These are phyloP conservation scores for Teleogryllus occipitalis DNA, from an alignment of 1,140 invertebrate species.

Conservation along the genomic window DNA sequence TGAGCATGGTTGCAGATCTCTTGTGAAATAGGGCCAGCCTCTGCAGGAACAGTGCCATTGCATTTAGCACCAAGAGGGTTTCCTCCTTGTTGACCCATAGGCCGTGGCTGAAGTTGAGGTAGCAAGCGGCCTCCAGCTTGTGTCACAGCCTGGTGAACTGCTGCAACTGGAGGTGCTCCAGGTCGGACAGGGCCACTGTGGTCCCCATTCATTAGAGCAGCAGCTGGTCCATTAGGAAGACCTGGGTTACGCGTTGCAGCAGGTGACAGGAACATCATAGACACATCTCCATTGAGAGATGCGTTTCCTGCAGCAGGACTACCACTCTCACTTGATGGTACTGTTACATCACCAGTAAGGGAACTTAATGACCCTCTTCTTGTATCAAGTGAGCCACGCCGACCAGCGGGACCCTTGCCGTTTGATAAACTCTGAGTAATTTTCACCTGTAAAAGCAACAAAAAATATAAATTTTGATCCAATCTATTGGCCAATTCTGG, in stretches of 20 bases:
- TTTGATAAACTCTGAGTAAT: not conserved
- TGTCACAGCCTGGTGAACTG: not conserved
- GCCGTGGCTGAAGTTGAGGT: conserved; percentile 24
- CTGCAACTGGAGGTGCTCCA: not conserved
- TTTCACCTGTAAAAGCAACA: not conserved
- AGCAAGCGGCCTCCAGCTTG: conserved; percentile 17
- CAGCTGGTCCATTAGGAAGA: not conserved
- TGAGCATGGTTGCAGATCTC: conserved; percentile 40
- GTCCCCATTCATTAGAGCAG: not conserved
- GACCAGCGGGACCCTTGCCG: not conserved
- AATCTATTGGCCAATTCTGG: too few relatives aligned
- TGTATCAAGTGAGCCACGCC: not conserved
- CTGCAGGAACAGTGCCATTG: conserved; percentile 30
- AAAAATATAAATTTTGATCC: too few relatives aligned
- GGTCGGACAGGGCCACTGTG: not conserved
- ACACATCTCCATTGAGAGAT: not conserved
- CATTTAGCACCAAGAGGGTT: conserved; percentile 25
- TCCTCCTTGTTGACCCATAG: conserved; percentile 11
- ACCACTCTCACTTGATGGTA: not conserved
- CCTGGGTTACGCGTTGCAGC: not conserved
- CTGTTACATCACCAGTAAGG: not conserved
- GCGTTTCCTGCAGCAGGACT: not conserved
- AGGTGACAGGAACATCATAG: not conserved
- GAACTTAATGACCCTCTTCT: not conserved
- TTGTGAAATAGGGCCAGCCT: conserved; percentile 41